Base-by-base conservation (phyloP, 2,888 invertebrate genomes). In the Acronicta leporina region DNA sequence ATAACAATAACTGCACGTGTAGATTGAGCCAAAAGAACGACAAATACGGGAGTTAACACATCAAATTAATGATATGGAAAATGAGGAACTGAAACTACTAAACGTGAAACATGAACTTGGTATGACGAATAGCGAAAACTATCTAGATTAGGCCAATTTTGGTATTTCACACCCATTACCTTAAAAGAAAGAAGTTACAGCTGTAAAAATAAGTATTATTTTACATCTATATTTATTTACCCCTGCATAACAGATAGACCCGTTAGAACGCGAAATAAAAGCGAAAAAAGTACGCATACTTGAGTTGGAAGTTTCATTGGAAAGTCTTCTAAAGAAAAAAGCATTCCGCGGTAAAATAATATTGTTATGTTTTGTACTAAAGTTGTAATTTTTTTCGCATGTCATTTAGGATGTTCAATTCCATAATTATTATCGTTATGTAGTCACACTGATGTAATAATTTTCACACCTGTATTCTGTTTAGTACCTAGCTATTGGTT, bases 41-140 rank as follows among this genome's bases (percentile, higher is more conserved):
- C 96, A 96, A 84, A 98, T 98, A 77, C 95, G 96, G 70, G 97
- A 97, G 74, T 96, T 98, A 85, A 96, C 96, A 73, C 96, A 96
- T 74, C 97, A 98, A 89, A 97, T 98, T 51, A 94, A 95, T 57
- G 97, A 97, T 89, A 98, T 98, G 97, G 98, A 98, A 84, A 96
- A 96, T 54, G 98, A 98, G 86, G 92, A 97, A 81, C 95, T 96
- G 76, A 96, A 96, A 85, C 94, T 97, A 77, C 95, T 93, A 46
- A 89, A 89, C 73, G 77, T 87, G 51, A 94, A 93, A 88, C 89
- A 92, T 77, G 91, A 92, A 0, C 90, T 94, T 58, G 94, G 94
- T 94, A 94, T 83, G 90, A 79, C 52, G 25, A 10, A 15, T 38
- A 55, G 33, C 40, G 14, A 13, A 33, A 8, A 30, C 10, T 9